These are phyloP conservation scores for Sebastes kiyomatsui DNA, from an alignment of 2,797 vertebrate species.

Conservation along the genomic window DNA sequence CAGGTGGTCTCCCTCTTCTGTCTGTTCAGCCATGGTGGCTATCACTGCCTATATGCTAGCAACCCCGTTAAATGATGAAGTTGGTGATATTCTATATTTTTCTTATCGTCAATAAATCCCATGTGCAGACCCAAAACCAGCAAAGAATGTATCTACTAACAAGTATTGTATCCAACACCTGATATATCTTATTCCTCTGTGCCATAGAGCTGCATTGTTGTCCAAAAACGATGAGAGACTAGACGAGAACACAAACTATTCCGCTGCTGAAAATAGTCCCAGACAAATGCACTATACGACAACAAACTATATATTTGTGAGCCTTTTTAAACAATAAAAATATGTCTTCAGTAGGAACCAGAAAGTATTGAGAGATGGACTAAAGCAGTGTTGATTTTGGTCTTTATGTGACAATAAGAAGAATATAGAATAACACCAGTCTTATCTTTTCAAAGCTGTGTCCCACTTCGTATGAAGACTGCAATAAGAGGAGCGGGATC, in stretches of 20 bases:
- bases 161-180: not conserved
- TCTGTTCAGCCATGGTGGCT: constrained; percentile 7
- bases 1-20: not conserved
- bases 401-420: not conserved
- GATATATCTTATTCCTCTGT: constrained; percentile 7
- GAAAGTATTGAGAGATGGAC: not conserved
- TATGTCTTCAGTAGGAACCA: not conserved
- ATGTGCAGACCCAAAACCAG: not conserved
- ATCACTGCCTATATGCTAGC: constrained; percentile 30
- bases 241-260: not conserved
- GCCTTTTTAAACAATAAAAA: not conserved
- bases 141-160: not conserved
- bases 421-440: not conserved
- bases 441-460: not conserved
- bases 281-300: not conserved
- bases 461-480: not conserved
- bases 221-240: not conserved
- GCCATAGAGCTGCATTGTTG: constrained; percentile 6
- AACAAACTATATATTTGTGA: not conserved
- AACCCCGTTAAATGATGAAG: not conserved
- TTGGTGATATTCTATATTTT: constrained; percentile 1
- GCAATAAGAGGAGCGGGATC: not conserved
- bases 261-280: not conserved
- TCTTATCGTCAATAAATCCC: constrained; percentile 10
- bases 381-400: not conserved